Evolutionary conservation across 1,140 invertebrate species (phyloP).

Genomic region (Gonatopus flavifemur): DNA sequence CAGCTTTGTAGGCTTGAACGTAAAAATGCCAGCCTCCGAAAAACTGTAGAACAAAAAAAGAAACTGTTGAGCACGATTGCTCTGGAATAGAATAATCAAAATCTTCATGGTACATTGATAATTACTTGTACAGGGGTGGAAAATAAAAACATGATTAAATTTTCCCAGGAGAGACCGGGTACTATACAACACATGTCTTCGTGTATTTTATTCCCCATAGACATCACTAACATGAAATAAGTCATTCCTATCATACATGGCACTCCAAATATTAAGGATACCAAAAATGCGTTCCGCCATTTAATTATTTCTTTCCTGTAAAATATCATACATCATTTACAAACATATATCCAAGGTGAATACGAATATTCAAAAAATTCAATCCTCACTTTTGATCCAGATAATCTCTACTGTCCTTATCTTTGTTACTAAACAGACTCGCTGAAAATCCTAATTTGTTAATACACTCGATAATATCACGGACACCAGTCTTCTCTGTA

Average conservation of each 20-base stretch:
- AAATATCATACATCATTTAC: background rate
- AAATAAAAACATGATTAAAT: conserved; percentile 90
- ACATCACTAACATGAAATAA: conserved; percentile 88
- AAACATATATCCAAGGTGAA: background rate
- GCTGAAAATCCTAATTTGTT: conserved; percentile 74
- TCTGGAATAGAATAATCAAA: background rate
- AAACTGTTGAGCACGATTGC: background rate
- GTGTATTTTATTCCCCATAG: conserved; percentile 60
- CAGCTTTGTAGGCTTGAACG: conserved; percentile 86
- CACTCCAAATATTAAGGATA: conserved; percentile 91
- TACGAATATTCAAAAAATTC: conserved; percentile 1
- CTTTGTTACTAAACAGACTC: conserved; percentile 62
- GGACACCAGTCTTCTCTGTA: conserved; percentile 77
- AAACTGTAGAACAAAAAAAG: conserved; percentile 65
- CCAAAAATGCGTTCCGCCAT: conserved; percentile 92
- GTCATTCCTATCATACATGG: conserved; percentile 97
- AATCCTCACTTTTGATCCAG: conserved; percentile 68
- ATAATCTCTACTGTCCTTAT: conserved; percentile 66
- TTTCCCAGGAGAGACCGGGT: conserved; percentile 92
- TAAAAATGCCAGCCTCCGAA: conserved; percentile 98
- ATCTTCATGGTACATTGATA: conserved; percentile 30
- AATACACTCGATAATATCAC: conserved; percentile 87
- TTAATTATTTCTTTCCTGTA: conserved; percentile 85
- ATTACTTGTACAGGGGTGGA: conserved; percentile 93
- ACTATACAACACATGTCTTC: conserved; percentile 80